Evolutionary conservation across 2,797 vertebrate species (phyloP).

Genomic region (Danio tinwini): DNA sequence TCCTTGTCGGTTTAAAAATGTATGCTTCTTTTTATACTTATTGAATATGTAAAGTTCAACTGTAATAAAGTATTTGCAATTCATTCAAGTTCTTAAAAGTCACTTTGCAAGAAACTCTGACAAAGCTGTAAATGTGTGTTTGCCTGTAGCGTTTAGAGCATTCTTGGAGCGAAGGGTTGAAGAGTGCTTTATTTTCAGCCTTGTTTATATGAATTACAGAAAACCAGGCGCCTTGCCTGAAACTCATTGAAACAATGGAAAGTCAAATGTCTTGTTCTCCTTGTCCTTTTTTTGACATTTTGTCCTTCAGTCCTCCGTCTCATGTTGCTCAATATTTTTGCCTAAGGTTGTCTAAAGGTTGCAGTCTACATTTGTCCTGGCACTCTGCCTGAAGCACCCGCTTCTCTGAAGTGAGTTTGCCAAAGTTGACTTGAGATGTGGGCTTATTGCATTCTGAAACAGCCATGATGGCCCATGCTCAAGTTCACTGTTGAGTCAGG

Average conservation of each 20-base stretch:
- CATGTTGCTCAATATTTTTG: neutral
- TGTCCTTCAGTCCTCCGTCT: constrained; percentile 9
- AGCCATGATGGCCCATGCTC: neutral
- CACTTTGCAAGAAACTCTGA: neutral
- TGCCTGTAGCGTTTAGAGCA: neutral
- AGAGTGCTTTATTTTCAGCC: constrained; percentile 6
- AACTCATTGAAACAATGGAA: constrained; percentile 26
- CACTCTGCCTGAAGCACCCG: neutral
- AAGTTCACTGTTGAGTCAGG: neutral
- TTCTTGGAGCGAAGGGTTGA: neutral
- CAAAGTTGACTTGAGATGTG: neutral
- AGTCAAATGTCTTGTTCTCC: neutral
- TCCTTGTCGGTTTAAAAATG: neutral
- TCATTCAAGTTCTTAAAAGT: neutral
- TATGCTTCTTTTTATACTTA: neutral
- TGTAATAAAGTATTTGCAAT: neutral
- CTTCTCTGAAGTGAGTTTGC: neutral
- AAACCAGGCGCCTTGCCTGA: neutral
- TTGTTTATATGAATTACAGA: constrained; percentile 26
- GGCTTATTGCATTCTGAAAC: neutral
- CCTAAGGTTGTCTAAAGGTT: constrained; percentile 7
- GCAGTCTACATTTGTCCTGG: neutral
- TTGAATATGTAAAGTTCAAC: neutral
- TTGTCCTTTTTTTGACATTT: neutral
- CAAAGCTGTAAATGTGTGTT: constrained; percentile 3